Base-by-base conservation (phyloP, 2,113 vertebrate genomes). In the Dinomys branickii region DNA sequence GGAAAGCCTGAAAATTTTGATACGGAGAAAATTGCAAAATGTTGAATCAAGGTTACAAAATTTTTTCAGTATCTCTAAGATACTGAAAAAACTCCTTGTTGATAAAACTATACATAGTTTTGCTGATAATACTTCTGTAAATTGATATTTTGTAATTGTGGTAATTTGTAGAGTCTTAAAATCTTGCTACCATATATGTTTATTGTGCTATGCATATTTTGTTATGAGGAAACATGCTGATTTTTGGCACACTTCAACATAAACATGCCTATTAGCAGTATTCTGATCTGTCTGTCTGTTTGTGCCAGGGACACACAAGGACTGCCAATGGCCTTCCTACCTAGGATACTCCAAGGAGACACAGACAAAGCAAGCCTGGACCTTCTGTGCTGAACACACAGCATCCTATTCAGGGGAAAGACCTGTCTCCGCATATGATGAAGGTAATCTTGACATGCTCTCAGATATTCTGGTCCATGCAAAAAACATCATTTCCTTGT, bases 211-310 rank as follows among this genome's bases (percentile, higher is more conserved):
- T 94, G 54, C 2, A 83, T 92, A 96, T 90, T 96, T 93, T 95
- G 59, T 90, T 96, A 90, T 67, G 59, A 95, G 71, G 71, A 95
- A 97, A 86, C 90, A 88, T 93, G 52, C 87, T 96, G 24, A 75
- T 61, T 94, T 97, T 56, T 58, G 94, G 81, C 71, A 71, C 56
- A 56, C 56, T 89, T 95, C 41, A 85, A 30, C 47, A 92, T 67
- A 89, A 88, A 69, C 1, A 0, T 73, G 81, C 35, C 65, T 82
- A 85, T 96, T 93, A 94, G 69, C 65, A 94, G 47, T 84, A 58
- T 75, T 96, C 26, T 1, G 3, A 81, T 96, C 41, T 92, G n/a
- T 96, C 87, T 93, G 10, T 71, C 61, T 80, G 47, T 91, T 77
- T 90, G 56, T 77, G 77, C 80, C 93, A 97, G 78, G 22, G 59